Conservation (phyloP, 2,888 invertebrate species). For the Catocala sponsa region DNA sequence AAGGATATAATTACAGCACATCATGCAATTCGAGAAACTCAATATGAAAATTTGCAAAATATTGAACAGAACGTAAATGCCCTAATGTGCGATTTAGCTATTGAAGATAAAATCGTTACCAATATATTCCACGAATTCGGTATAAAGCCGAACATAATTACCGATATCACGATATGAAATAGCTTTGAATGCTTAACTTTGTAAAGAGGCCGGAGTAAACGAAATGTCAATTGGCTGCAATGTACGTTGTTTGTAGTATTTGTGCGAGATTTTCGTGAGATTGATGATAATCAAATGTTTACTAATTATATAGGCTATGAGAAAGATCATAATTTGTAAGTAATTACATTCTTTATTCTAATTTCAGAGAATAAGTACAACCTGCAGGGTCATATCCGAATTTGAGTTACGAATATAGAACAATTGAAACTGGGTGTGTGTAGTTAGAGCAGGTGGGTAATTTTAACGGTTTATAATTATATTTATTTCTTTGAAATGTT, state of each 20-base stretch:
- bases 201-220: constrained; percentile 57
- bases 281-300: constrained; percentile 47
- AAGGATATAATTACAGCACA: constrained; percentile 58
- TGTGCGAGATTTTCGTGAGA: constrained; percentile 52
- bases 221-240: constrained; percentile 57
- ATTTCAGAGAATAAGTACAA: constrained; percentile 37
- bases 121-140: constrained; percentile 59
- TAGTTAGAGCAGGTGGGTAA: constrained; percentile 16
- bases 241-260: constrained; percentile 33
- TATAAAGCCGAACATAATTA: constrained; percentile 62
- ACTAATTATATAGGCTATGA: constrained; percentile 33
- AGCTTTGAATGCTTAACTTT: constrained; percentile 61
- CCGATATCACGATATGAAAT: constrained; percentile 56
- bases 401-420: constrained; percentile 40
- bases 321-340: constrained; percentile 33
- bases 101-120: constrained; percentile 33
- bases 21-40: constrained; percentile 46
- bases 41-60: constrained; percentile 42
- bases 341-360: constrained; percentile 39
- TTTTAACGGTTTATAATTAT: too few species aligned
- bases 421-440: constrained; percentile 38
- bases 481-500: too few species aligned
- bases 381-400: constrained; percentile 34
- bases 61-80: constrained; percentile 30
- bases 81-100: constrained; percentile 30